Base-by-base conservation (phyloP, 2,888 invertebrate genomes). In the Mimumesa dahlbomi region DNA sequence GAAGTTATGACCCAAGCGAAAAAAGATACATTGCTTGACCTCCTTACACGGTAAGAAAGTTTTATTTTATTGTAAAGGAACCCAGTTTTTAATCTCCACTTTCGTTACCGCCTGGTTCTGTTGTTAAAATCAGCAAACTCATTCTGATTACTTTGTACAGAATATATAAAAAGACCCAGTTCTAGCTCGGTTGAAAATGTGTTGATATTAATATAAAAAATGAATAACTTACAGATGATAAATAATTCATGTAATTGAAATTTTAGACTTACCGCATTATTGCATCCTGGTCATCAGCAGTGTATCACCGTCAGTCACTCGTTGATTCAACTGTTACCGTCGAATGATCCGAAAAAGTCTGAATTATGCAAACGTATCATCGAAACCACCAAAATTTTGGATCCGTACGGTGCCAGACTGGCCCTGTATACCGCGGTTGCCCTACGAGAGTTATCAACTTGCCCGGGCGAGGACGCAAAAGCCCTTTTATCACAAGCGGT, bases 231-330 rank as follows among this genome's bases (percentile, higher is more conserved):
- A 29, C 29, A 29, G 9, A 29, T 2, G 1, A 1, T 9, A 9
- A 2, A 29, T 9, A 29, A 29, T 29, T 29, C 29, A 6, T 9
- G 2, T 29, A n/a, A n/a, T n/a, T n/a, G n/a, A n/a, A n/a, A n/a
- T n/a, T n/a, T n/a, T n/a, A 89, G 89, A 34, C 74, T 89, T 11
- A 79, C 65, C 5, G 79, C 84, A 11, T 73, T 96, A 79, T 90
- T 97, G 59, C 96, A 97, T 90, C 94, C 94, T 0, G 94, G 95
- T 85, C 97, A 97, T 89, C 97, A 95, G 86, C 95, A 96, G 80
- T 91, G 95, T 75, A 95, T 95, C 82, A 93, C 95, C 0, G 92
- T 96, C 6, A 95, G 95, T 81, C 97, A 97, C 89, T 94, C 95
- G 0, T 89, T 97, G 25, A 91, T 96, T 53, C 97, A 97, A 85